These are phyloP conservation scores for Cebus imitator DNA, from an alignment of 2,113 vertebrate genomes.

Conservation along the genomic window DNA sequence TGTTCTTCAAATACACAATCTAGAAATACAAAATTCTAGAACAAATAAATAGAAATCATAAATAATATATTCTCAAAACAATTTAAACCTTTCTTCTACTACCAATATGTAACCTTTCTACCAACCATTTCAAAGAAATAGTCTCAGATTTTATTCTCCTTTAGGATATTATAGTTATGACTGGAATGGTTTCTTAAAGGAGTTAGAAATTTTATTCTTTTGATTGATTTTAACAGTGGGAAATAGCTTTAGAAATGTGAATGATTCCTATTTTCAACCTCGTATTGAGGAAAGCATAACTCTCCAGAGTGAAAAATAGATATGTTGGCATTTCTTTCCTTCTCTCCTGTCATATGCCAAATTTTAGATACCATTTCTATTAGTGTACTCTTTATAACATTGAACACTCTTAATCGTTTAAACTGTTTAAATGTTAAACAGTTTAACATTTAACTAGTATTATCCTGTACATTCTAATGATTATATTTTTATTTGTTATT, in stretches of 20 bases:
- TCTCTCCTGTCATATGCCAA: not conserved
- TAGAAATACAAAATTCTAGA: not conserved
- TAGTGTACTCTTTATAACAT: not conserved
- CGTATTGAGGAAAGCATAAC: not conserved
- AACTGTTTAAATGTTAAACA: too few relatives aligned
- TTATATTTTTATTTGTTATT: not conserved
- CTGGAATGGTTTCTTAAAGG: not conserved
- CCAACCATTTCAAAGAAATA: not conserved
- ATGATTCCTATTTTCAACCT: not conserved
- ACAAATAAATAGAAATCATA: not conserved
- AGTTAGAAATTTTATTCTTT: not conserved
- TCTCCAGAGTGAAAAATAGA: not conserved
- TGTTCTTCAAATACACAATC: not conserved
- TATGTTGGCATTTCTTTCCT: not conserved
- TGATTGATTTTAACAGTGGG: not conserved
- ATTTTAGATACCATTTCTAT: not conserved
- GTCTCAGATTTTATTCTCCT: not conserved
- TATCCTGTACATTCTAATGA: not conserved
- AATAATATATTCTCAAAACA: not conserved
- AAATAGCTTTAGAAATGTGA: constrained; percentile 14
- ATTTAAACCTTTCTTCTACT: not conserved
- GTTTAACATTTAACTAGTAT: not conserved
- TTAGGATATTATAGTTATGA: not conserved
- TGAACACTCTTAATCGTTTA: not conserved
- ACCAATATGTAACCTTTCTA: not conserved